Base-by-base conservation (phyloP, 2,888 invertebrate genomes). In the Vannuccia rotundouncinata region DNA sequence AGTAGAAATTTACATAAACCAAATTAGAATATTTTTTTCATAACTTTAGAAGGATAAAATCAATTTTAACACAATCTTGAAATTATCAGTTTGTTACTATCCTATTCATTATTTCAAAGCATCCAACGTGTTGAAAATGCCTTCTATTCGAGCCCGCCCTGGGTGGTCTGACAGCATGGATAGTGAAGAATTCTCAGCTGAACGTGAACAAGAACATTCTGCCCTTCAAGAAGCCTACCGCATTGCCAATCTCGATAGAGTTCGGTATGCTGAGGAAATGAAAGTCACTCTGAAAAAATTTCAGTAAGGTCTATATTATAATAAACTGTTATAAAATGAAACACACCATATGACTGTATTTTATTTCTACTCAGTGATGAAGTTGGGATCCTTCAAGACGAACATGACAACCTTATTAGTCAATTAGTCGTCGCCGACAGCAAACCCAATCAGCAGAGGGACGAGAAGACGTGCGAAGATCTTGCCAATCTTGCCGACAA, bases 401-500 rank as follows among this genome's bases (percentile, higher is more conserved):
- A 78, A 28, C 25, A 78, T 13, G 78, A 78, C 1, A 22, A 78
- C 66, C 60, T 78, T 30, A 28, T 28, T 28, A 78, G 25, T 2
- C 59, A 66, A 28, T 27, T 78, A 2, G 28, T 27, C 25, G 29
- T 78, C 10, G 78, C 78, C 27, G 60, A 78, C 66, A 78, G 60
- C 66, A 78, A 78, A 25, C 66, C 79, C 0, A 79, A 79, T 60
- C 79, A 79, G 73, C 22, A 29, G 45, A 79, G 75, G 73, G 74
- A 79, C 25, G 79, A 79, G 29, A 1, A 31, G 13, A 73, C 60
- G 29, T 79, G 79, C 45, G 79, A 79, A 60, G 79, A 79, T 75
- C 45, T 79, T 1, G 79, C 74, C 28, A 79, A 79, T 60, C 31
- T 79, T 22, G 79, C 73, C n/a, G 79, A 79, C 22, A 79, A 79